Percentiles rank a stretch among this genome's conserved stretches.
Conservation (phyloP, 2,797 vertebrate genomes). For the Scolopax bukidnonensis region DNA sequence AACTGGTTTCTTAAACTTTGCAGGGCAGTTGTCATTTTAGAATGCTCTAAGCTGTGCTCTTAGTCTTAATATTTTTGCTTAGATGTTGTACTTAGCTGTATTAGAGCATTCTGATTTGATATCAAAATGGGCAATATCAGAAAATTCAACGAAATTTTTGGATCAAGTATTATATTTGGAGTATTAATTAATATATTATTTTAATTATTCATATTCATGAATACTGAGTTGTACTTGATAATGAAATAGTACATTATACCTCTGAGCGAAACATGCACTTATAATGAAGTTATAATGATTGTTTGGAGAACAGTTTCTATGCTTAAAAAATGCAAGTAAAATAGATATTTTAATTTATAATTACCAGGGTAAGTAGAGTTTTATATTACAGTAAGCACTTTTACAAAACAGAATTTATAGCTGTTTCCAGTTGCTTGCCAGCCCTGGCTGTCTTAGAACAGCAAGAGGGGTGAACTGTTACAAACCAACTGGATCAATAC, state of each 20-base stretch:
- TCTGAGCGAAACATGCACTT: background rate
- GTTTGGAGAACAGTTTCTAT: background rate
- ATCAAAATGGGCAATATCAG: background rate
- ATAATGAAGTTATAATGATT: background rate
- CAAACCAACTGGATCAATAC: background rate
- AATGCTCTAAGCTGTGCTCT: background rate
- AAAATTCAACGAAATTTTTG: background rate
- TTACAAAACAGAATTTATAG: background rate
- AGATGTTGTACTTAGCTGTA: background rate
- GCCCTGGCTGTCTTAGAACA: background rate
- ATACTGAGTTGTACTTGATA: conserved; percentile 17
- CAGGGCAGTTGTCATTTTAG: background rate
- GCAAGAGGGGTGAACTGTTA: background rate
- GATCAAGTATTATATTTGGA: background rate
- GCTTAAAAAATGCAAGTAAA: background rate
- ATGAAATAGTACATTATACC: background rate
- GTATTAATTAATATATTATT: background rate
- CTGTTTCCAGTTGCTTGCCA: background rate
- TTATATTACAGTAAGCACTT: conserved; percentile 30
- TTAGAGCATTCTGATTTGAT: background rate
- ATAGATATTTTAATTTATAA: conserved; percentile 41
- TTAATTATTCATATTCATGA: background rate
- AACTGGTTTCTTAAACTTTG: background rate
- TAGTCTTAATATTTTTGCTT: background rate
- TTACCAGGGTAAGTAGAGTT: conserved; percentile 11